Percentiles rank a stretch among this genome's conserved stretches.
phyloP scores from a whole-genome alignment of 1,140 invertebrate species.

The Diorhabda elongata region DNA sequence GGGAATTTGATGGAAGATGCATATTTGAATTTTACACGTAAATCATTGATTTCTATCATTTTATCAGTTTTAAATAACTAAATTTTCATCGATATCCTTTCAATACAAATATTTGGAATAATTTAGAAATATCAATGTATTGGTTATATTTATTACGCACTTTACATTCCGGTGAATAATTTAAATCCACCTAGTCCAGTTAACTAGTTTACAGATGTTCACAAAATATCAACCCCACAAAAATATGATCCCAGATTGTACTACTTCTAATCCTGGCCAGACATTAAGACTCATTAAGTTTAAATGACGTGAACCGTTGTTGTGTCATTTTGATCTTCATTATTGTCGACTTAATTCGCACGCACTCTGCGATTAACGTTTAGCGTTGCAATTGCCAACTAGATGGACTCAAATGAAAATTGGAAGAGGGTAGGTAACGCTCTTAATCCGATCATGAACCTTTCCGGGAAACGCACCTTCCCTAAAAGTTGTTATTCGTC shows the following conservation, averaged over 20 bases:
- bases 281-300: conserved; percentile 9
- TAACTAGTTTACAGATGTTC: not conserved
- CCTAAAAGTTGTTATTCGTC: no score
- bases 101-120: no score
- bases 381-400: conserved; percentile 24
- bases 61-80: no score
- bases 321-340: conserved; percentile 24
- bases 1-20: no score
- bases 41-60: no score
- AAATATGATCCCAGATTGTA: not conserved
- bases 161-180: no score
- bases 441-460: conserved; percentile 1
- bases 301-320: conserved; percentile 13
- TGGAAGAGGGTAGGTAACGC: conserved; percentile 16
- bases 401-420: conserved; percentile 8
- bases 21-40: no score
- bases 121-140: no score
- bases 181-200: not conserved
- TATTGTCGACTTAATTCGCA: conserved; percentile 25
- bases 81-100: no score
- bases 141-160: no score
- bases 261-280: not conserved
- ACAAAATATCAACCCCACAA: not conserved
- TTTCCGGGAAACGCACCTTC: not conserved
- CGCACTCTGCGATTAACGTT: conserved; percentile 24